Conservation (phyloP, 2,113 vertebrate species). For the Trichomycterus rosablanca region DNA sequence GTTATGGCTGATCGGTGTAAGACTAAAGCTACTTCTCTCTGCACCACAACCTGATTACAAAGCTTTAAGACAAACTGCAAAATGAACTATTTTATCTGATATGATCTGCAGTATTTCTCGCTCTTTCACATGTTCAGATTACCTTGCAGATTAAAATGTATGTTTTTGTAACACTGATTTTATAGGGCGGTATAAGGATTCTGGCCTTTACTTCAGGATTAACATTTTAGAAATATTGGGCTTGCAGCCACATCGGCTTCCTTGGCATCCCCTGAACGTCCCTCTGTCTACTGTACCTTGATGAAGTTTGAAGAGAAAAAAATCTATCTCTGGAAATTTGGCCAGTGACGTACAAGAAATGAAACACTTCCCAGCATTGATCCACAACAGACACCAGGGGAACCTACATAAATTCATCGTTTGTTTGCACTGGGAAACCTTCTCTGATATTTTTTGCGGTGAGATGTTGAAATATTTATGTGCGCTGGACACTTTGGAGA, state of each 20-base stretch:
- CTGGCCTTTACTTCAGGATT: constrained; percentile 37
- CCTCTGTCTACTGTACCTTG: constrained; percentile 46
- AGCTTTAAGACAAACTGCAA: too few species aligned
- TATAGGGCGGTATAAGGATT: background rate
- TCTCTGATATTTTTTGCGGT: constrained; percentile 11
- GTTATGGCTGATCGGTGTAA: too few species aligned
- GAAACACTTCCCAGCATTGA: constrained; percentile 36
- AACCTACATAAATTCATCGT: constrained; percentile 4
- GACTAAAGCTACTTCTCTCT: too few species aligned
- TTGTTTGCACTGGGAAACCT: constrained; percentile 16
- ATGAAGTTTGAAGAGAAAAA: constrained; percentile 16
- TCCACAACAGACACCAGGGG: constrained; percentile 17
- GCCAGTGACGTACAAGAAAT: constrained; percentile 47
- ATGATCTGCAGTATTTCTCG: too few species aligned
- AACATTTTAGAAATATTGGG: constrained; percentile 38
- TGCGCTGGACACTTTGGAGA: background rate
- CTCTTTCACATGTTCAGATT: too few species aligned
- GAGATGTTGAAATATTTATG: constrained; percentile 18
- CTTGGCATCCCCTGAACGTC: constrained; percentile 48
- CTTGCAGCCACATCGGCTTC: constrained; percentile 39
- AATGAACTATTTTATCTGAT: too few species aligned
- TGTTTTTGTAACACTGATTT: constrained; percentile 5
- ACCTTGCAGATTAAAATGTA: too few species aligned
- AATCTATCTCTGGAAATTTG: constrained; percentile 49
- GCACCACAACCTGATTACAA: too few species aligned